Percentiles rank a stretch among this genome's conserved stretches.
Conservation (phyloP, 2,113 vertebrate genomes). For the Lagenorhynchus albirostris region DNA sequence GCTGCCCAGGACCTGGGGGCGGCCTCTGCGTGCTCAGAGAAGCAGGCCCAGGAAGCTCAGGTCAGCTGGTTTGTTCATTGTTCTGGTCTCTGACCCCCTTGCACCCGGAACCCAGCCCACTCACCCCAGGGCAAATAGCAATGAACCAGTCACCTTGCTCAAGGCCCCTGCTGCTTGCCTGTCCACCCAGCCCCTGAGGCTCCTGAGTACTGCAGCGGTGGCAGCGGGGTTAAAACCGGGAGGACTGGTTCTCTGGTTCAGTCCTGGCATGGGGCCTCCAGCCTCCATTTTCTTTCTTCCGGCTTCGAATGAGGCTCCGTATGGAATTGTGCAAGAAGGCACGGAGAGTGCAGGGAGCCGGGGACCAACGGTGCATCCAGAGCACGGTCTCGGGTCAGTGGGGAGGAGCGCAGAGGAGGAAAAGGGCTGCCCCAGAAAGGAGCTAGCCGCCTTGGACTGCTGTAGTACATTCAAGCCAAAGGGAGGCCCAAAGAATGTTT, state of each 20-base stretch:
- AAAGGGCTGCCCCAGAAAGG: neutral
- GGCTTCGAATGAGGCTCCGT: neutral
- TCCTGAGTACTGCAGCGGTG: neutral
- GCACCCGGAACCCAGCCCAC: neutral
- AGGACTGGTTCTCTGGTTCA: constrained; percentile 60
- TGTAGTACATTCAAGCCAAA: neutral
- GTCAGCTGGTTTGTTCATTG: neutral
- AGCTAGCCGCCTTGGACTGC: neutral
- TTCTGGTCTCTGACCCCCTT: neutral
- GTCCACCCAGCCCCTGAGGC: too few species aligned
- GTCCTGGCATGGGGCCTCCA: constrained; percentile 36
- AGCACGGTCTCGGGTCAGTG: neutral
- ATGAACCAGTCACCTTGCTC: neutral
- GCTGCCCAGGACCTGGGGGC: neutral
- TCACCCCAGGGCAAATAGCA: constrained; percentile 32
- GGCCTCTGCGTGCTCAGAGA: neutral
- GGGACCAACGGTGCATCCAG: neutral
- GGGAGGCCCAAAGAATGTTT: neutral
- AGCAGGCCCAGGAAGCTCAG: neutral
- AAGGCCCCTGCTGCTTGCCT: neutral
- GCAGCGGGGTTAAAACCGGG: constrained; percentile 39
- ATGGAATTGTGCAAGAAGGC: neutral
- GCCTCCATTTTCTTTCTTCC: constrained; percentile 49
- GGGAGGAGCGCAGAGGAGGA: neutral
- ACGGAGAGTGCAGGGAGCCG: neutral